Base-by-base conservation (phyloP, 2,113 vertebrate species). In the Camarhynchus parvulus region DNA sequence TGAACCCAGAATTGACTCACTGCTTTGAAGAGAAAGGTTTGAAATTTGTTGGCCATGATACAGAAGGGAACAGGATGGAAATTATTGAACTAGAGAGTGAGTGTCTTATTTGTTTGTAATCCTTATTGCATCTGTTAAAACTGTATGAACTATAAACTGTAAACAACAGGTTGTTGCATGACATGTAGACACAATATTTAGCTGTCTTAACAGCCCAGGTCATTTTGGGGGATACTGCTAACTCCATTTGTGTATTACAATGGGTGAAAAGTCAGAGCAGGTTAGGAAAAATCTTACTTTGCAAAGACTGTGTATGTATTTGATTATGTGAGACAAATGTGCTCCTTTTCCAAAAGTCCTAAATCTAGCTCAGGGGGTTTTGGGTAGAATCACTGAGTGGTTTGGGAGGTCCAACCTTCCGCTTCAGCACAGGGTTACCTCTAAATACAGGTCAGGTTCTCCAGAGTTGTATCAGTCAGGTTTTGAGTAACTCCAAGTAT, bases 1-100 rank as follows among this genome's bases (percentile, higher is more conserved):
- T 98, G 86, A 98, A 98, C 80, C 98, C 98, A 49, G 96, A 97
- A 53, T 44, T 98, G 81, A 96, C 94, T 93, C 90, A 85, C 33
- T 95, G 93, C 75, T 98, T 98, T 96, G 98, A 98, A 97, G 95
- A 98, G 78, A 97, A 97, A 80, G 98, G 98, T 83, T 97, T 98
- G 82, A 96, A 89, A 87, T 98, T 98, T 95, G 97, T 98, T 90
- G 98, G 98, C 75, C 97, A 97, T 79, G 98, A 98, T 96, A 97
- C 91, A 0, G 97, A 98, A 89, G 98, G 97, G 37, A 96, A 97
- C 81, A 97, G 98, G 83, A 98, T 98, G 98, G 98, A 98, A 94
- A 96, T 98, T 49, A 96, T 98, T 94, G 98, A 98, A 94, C 83
- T 98, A 86, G 91, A 98, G 86, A 95, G 98, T 98, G 96, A 98